Base-by-base conservation (phyloP, 1,140 invertebrate genomes). In the Zaprionus inermis region DNA sequence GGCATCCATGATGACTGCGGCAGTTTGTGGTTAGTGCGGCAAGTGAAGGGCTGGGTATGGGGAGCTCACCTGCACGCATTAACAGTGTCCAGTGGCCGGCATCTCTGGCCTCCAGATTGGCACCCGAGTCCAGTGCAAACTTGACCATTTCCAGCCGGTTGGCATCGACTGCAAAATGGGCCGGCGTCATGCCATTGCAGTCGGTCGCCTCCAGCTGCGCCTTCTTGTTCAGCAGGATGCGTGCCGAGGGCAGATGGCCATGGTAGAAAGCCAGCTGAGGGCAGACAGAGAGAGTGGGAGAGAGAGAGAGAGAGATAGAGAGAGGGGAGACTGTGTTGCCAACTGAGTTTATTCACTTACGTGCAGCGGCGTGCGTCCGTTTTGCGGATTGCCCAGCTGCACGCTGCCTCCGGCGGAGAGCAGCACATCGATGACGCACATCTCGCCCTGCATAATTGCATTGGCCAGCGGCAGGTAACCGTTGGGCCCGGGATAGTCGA, bases 151-250 rank as follows among this genome's bases (percentile, higher is more conserved):
- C 91, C 30, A 79, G 57, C 60, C 90, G 91, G 78, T 92, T 83
- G 32, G 78, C 91, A 55, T 92, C 91, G 2, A 92, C 81, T 22
- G 91, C 91, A 63, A 79, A 92, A 61, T 92, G 91, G 11, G 83
- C 72, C 3, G 91, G 85, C 6, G 91, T 92, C 89, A 92, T 79
- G 7, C 85, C 91, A 72, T 88, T 89, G 52, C 70, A 76, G 70
- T 92, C 91, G 14, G 5, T 64, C 16, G 80, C 89, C 72, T 91
- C 90, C 58, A 92, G 58, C 12, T 72, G 66, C 1, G 91, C 91
- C 57, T 85, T 89, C 28, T 91, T 92, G 60, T 92, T 92, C 30
- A 92, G 60, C 38, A 92, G 60, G 24, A 92, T 92, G n/a, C 89
- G 83, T 0, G 91, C 86, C n/a, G 82, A 78, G 0, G 91, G 76